Percentiles rank a stretch among this genome's conserved stretches.
These are phyloP conservation scores for Nebria salina DNA, from an alignment of 2,888 invertebrate species.

Conservation along the genomic window DNA sequence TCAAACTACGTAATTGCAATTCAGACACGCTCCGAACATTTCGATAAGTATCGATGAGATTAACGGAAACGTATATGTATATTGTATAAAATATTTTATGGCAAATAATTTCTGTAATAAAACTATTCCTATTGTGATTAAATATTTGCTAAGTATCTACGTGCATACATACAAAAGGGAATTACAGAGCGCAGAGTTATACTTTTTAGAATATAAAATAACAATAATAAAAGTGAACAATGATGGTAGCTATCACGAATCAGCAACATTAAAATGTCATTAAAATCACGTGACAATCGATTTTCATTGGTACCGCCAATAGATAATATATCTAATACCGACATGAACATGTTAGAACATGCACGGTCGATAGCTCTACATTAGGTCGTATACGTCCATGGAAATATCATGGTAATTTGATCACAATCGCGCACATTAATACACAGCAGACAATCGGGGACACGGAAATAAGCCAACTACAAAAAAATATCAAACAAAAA, in stretches of 20 bases:
- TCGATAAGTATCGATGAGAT: too few species aligned
- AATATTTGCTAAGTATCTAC: too few species aligned
- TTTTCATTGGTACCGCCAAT: conserved; percentile 4
- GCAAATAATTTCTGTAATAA: too few species aligned
- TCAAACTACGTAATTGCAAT: too few species aligned
- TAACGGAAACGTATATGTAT: too few species aligned
- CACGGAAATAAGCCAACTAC: conserved; percentile 33
- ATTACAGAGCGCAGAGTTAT: too few species aligned
- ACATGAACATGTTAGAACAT: neutral
- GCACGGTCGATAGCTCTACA: neutral
- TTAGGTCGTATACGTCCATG: neutral
- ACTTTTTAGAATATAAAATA: conserved; percentile 4
- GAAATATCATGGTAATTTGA: conserved; percentile 34
- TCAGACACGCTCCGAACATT: too few species aligned
- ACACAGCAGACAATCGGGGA: conserved; percentile 40
- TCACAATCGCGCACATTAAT: conserved; percentile 41
- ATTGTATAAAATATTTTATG: too few species aligned
- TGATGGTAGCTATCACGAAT: conserved; percentile 33
- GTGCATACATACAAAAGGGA: too few species aligned
- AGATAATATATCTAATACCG: neutral
- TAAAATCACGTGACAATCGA: conserved; percentile 46
- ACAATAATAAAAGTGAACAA: conserved; percentile 24
- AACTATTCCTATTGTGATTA: too few species aligned
- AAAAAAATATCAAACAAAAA: neutral
- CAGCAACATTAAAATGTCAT: conserved; percentile 45